Base-by-base conservation (phyloP, 1,140 invertebrate species). In the Nasonia longicornis region DNA sequence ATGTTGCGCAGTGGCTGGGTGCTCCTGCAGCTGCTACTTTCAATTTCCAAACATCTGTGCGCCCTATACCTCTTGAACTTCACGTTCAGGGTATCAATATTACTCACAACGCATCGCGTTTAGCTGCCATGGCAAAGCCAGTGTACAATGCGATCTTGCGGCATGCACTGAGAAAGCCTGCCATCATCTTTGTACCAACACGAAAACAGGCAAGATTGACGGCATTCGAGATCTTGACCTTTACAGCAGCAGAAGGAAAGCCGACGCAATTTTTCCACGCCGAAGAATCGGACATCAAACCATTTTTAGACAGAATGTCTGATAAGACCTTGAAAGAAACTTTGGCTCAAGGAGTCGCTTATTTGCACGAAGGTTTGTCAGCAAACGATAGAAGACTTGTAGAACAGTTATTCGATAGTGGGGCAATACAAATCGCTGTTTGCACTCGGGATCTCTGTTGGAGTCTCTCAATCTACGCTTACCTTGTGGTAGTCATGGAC, bases 41-140 rank as follows among this genome's bases (percentile, higher is more conserved):
- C 89, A 99, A 99, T 92, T 99, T 99, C 89, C 98, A 99, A 89
- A 98, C 98, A 0, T 98, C 97, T 87, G 98, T 99, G 11, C 92
- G 98, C 26, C 98, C 98, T 11, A 92, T 99, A 42, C 97, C 97
- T 0, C 89, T 99, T 8, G 98, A 99, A 89, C 91, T 99, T 35
- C 97, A 99, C 86, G 97, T 99, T 71, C 91, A 96, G 92, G 98
- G 98, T 14, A 97, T 99, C 88, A 99, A 99, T 91, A 97, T 99
- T 16, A 98, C 97, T 0, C 98, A 99, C 91, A 99, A 98, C 88
- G 96, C 96, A 2, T 98, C 98, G 0, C 93, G 99, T 35, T 92
- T 99, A 2, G 95, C 98, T 2, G 97, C 98, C 0, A 99, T 99
- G 99, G 95, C 96, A 0, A 99, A 99, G 88, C 98, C 98, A 0